Evolutionary conservation across 2,888 invertebrate species (phyloP).

Genomic region (Napeogenes sylphis): DNA sequence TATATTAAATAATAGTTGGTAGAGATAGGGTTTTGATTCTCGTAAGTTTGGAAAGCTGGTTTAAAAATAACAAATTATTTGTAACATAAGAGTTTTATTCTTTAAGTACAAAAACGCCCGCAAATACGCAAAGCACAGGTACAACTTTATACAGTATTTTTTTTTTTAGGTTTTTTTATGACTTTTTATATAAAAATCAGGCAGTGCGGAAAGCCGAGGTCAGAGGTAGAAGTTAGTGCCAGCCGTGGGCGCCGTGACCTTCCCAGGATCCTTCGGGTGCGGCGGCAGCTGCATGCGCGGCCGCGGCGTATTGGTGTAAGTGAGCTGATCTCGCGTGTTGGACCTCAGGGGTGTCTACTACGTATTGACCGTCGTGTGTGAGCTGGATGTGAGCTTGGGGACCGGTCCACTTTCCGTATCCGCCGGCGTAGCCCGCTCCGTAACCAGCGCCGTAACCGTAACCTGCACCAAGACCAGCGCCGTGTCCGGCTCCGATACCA

Average conservation of each 20-base stretch:
- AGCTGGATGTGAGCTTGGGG: conserved; percentile 72
- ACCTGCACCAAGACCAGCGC: conserved; percentile 41
- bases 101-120: conserved; percentile 60
- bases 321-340: conserved; percentile 71
- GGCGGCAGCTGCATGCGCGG: conserved; percentile 68
- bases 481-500: conserved; percentile 41
- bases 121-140: conserved; percentile 66
- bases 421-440: conserved; percentile 55
- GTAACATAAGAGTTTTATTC: conserved; percentile 63
- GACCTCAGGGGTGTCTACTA: conserved; percentile 72
- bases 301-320: conserved; percentile 63
- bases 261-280: conserved; percentile 70
- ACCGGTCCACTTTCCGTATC: conserved; percentile 71
- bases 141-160: conserved; percentile 71
- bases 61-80: conserved; percentile 33
- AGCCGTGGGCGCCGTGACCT: conserved; percentile 50
- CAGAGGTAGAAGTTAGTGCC: conserved; percentile 65
- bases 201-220: conserved; percentile 50
- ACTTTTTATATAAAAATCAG: conserved; percentile 69
- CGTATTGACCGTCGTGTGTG: conserved; percentile 73
- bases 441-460: conserved; percentile 64
- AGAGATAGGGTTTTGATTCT: too few species aligned
- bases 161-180: conserved; percentile 57
- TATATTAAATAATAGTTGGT: too few species aligned
- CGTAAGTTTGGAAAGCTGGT: too few species aligned